A percentile compares a stretch with the other conserved stretches of the same genome.
These are phyloP conservation scores for Mantis religiosa DNA, from an alignment of 2,888 invertebrate species.

Conservation along the genomic window DNA sequence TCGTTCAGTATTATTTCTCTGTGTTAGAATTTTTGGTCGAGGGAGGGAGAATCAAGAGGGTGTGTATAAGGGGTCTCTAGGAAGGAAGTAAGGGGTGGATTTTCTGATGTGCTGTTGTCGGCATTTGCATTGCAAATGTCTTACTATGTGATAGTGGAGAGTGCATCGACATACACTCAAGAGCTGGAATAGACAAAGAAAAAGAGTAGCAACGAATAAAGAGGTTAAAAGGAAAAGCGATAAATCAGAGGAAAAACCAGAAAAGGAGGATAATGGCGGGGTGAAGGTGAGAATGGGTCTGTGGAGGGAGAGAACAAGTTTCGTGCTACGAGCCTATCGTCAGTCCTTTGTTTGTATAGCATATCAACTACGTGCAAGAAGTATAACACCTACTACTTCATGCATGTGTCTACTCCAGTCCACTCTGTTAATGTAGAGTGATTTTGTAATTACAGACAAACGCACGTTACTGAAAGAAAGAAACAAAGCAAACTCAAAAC, in stretches of 20 bases:
- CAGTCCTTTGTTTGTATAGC: too few relatives aligned
- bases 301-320: background rate
- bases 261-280: background rate
- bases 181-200: background rate
- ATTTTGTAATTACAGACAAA: too few relatives aligned
- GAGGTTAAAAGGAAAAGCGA: slow-evolving; percentile 9
- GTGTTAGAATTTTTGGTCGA: slow-evolving; percentile 3
- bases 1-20: slow-evolving; percentile 8
- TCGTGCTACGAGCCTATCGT: background rate
- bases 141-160: slow-evolving; percentile 18
- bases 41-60: background rate
- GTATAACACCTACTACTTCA: too few relatives aligned
- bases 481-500: too few relatives aligned
- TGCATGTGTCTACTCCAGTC: too few relatives aligned
- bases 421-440: too few relatives aligned
- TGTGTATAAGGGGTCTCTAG: background rate
- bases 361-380: too few relatives aligned
- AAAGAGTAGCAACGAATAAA: slow-evolving; percentile 1
- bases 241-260: slow-evolving; percentile 7
- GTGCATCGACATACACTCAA: slow-evolving; percentile 15
- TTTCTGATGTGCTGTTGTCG: slow-evolving; percentile 21
- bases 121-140: slow-evolving; percentile 27
- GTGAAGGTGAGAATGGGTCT: background rate
- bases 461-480: too few relatives aligned
- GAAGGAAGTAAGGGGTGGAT: slow-evolving; percentile 24